Base-by-base conservation (phyloP, 2,113 vertebrate genomes). In the Orthonyx spaldingii region DNA sequence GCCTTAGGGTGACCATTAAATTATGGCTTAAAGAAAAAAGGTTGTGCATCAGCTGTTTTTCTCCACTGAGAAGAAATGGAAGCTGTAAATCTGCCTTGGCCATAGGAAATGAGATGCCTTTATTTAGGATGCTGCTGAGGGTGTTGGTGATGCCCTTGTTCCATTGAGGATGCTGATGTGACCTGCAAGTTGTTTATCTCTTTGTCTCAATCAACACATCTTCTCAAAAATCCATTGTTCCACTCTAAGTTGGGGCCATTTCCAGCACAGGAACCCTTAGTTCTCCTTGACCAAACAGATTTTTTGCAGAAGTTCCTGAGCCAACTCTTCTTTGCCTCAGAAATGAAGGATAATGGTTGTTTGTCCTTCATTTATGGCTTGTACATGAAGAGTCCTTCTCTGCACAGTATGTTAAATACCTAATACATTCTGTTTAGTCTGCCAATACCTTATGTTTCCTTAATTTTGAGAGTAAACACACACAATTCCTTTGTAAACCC, bases 31-130 rank as follows among this genome's bases (percentile, higher is more conserved):
- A 90, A 93, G 75, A 80, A 96, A 85, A 88, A 61, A 77, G 85
- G 88, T 69, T 95, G 94, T 96, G 79, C 92, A 74, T 96, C 92
- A 96, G 92, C 94, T 95, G 3, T 80, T 96, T 93, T 88, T 95
- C 79, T 95, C 35, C 55, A 53, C 79, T 57, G 85, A 88, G 76
- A 88, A 92, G 88, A 93, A 97, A 92, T 96, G 75, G 90, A 88
- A 88, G 96, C 85, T 94, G 79, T 97, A 96, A 97, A 97, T 95
- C 96, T 94, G 82, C 76, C 88, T 61, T 76, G 66, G 75, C 46
- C 41, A 30, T 22, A 85, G 94, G 92, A 96, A 93, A 93, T 90
- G 66, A 93, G 92, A 86, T 90, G 75, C 42, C 79, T 94, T 96
- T 97, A 93, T 96, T 96, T 93, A 94, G 94, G 90, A 88, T 96